Base-by-base conservation (phyloP, 1,140 invertebrate genomes). In the Gonioctena quinquepunctata region DNA sequence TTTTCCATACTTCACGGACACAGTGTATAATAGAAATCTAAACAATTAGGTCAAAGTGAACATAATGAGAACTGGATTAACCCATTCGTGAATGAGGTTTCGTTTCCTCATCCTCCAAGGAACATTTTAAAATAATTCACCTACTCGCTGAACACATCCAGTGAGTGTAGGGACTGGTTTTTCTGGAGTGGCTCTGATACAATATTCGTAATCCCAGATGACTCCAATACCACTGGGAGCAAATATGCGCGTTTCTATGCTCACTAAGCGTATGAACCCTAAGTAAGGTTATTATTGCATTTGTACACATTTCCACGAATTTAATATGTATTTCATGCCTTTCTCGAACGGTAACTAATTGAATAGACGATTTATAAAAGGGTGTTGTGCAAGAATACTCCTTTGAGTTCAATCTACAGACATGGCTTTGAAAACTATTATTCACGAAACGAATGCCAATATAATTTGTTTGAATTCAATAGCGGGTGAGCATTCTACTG, bases 191-290 rank as follows among this genome's bases (percentile, higher is more conserved):
- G 69, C 69, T 74, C 69, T 75, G 71, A 77, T 75, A 73, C 71
- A 77, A 77, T 75, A 77, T 75, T 73, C 71, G 52, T 75, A 77
- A 77, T 77, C 72, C 76, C 71, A 28, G 26, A 72, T 70, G 73
- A 75, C 70, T 70, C 57, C 49, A 64, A 64, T 63, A 57, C 73
- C 56, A 57, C 48, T 57, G 73, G 76, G 73, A 75, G 66, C n/a
- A 23, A 25, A 68, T 59, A 60, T 48, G 65, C 59, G 68, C 68
- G 76, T 71, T 77, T 70, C 76, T 73, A 72, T 77, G 76, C 59
- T 73, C 73, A 77, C 76, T 71, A 73, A 75, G 63, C 76, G 73
- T 77, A 69, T 73, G 68, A 76, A 70, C 66, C 72, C 69, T 68
- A 72, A 64, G 61, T 72, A 65, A 73, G 69, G 68, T 66, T 75